phyloP scores from a whole-genome alignment of 2,113 vertebrate species.

The Bombycilla garrulus region DNA sequence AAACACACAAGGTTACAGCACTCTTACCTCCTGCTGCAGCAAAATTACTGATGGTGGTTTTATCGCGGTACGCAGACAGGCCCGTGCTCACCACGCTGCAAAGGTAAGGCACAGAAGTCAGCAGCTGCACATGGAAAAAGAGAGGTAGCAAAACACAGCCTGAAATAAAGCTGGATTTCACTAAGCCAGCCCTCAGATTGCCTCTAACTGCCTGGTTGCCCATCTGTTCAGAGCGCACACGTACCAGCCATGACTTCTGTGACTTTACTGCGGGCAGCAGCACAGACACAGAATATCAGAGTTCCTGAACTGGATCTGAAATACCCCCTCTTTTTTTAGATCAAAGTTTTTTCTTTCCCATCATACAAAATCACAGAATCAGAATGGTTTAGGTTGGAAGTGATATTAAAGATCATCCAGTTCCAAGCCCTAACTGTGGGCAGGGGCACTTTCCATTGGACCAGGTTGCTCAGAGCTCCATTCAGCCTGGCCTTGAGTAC shows the following conservation, averaged over 20 bases:
- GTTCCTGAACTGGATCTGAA: not conserved
- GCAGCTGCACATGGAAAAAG: not conserved
- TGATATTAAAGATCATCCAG: not conserved
- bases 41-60: constrained; percentile 77
- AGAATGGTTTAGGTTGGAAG: not conserved
- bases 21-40: constrained; percentile 86
- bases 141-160: not conserved
- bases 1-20: not conserved
- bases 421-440: not conserved
- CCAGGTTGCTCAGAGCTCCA: not conserved
- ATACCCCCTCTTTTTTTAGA: not conserved
- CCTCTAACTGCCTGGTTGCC: not conserved
- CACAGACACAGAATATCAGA: not conserved
- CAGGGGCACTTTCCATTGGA: not conserved
- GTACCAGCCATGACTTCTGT: rapidly evolving
- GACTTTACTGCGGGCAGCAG: not conserved
- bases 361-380: not conserved
- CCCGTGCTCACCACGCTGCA: constrained; percentile 81
- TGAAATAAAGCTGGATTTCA: not conserved
- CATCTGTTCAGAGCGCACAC: not conserved
- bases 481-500: not conserved
- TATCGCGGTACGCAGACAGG: constrained; percentile 81
- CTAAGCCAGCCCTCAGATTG: not conserved
- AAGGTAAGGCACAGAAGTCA: not conserved
- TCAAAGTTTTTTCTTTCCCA: not conserved